Conservation (phyloP, 1,140 invertebrate species). For the roundworm (Caenorhabditis elegans) region DNA sequence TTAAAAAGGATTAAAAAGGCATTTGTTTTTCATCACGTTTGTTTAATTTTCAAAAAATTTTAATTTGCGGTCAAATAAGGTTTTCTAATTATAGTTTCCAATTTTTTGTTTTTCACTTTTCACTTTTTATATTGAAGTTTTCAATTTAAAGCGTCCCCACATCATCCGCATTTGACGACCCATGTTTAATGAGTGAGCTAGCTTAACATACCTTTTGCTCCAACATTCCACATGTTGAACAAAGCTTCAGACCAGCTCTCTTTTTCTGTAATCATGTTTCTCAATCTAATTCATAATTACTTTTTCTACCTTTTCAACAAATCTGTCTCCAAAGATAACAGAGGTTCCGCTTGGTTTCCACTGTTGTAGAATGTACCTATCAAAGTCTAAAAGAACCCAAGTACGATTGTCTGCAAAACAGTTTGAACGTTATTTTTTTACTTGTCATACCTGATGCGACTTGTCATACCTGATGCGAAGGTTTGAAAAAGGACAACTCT, state of each 20-base stretch:
- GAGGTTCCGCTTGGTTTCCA: conserved; percentile 56
- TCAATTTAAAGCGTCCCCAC: too few relatives aligned
- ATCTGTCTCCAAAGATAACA: conserved; percentile 57
- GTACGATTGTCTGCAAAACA: conserved; percentile 55
- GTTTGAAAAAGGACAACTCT: conserved; percentile 57
- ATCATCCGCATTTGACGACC: too few relatives aligned
- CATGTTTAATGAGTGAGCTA: too few relatives aligned
- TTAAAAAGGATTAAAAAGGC: too few relatives aligned
- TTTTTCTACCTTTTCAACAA: conserved; percentile 50
- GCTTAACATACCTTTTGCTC: conserved; percentile 41
- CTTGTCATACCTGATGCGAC: conserved; percentile 47
- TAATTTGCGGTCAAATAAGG: too few relatives aligned
- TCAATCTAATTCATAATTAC: too few relatives aligned
- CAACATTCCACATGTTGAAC: conserved; percentile 56
- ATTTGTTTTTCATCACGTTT: too few relatives aligned
- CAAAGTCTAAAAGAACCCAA: conserved; percentile 58
- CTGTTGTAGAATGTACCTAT: conserved; percentile 52
- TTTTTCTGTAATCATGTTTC: conserved; percentile 38
- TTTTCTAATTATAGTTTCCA: too few relatives aligned
- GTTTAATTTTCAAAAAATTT: too few relatives aligned
- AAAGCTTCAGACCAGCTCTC: conserved; percentile 50
- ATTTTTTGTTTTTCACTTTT: too few relatives aligned
- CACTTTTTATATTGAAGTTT: too few relatives aligned
- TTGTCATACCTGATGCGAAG: conserved; percentile 50
- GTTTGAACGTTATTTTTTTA: not conserved